A percentile compares a stretch with the other conserved stretches of the same genome.
Conservation (phyloP, 30 jellyfish, hydroid and myxozoan species). For the Aurelia aurita region DNA sequence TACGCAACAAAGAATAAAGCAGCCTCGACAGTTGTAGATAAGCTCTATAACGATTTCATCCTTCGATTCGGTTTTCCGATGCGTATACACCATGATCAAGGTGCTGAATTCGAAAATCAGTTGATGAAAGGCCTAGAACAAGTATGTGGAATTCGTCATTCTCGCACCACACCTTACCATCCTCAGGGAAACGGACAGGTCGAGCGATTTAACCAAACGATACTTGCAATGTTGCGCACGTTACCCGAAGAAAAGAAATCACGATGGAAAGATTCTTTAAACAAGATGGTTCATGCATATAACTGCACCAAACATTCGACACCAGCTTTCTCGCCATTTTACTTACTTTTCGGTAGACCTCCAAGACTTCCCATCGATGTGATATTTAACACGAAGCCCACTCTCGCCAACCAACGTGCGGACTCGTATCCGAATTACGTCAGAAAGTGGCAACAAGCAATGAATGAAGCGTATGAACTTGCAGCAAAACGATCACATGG, state of each 20-base stretch:
- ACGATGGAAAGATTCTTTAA: constrained; percentile 56
- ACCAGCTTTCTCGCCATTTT: constrained; percentile 49
- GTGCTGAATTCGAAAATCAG: too few species aligned
- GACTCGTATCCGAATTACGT: neutral
- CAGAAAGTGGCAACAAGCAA: constrained; percentile 28
- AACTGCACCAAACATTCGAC: constrained; percentile 43
- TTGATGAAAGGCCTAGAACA: too few species aligned
- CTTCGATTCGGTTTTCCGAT: constrained; percentile 60
- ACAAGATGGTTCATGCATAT: constrained; percentile 57
- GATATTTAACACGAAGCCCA: neutral
- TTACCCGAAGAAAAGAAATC: constrained; percentile 27
- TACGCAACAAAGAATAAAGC: constrained; percentile 53
- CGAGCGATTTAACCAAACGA: constrained; percentile 43
- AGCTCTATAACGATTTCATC: constrained; percentile 42
- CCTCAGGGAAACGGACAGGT: too few species aligned
- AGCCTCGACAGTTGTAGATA: constrained; percentile 31
- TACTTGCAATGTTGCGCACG: constrained; percentile 55
- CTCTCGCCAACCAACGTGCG: neutral
- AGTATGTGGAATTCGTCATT: too few species aligned
- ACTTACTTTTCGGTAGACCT: constrained; percentile 36
- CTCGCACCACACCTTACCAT: too few species aligned
- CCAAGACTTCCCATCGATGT: constrained; percentile 48
- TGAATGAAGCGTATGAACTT: constrained; percentile 58
- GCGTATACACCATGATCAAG: constrained; percentile 19
- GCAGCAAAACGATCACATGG: too few species aligned